phyloP scores from a whole-genome alignment of 2,888 invertebrate species.

The Apocheima hispidaria region DNA sequence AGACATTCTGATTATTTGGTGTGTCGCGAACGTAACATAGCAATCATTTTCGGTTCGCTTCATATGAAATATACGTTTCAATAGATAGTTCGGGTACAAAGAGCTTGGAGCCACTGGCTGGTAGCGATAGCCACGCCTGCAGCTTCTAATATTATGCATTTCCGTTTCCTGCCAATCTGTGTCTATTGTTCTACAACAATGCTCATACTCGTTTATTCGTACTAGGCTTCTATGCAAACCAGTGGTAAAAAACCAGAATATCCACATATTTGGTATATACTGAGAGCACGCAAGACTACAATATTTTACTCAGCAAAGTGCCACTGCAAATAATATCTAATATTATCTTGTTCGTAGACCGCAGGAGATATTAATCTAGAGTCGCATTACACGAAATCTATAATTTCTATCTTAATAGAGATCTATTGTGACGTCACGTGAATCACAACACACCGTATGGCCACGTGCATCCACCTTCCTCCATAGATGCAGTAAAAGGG shows the following conservation, averaged over 20 bases:
- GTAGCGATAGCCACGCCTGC: slow-evolving; percentile 31
- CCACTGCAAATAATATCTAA: no score
- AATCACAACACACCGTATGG: slow-evolving; percentile 24
- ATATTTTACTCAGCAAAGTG: no score
- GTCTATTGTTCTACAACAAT: slow-evolving; percentile 22
- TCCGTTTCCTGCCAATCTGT: slow-evolving; percentile 36
- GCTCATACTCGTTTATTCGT: neutral
- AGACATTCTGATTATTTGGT: slow-evolving; percentile 39
- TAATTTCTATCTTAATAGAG: no score
- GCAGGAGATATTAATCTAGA: neutral
- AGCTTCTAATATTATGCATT: slow-evolving; percentile 34
- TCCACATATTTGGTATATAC: no score
- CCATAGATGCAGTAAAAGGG: slow-evolving; percentile 73
- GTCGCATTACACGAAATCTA: neutral
- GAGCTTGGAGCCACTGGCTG: slow-evolving; percentile 15
- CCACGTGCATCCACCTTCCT: slow-evolving; percentile 60
- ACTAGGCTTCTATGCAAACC: no score
- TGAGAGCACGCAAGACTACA: neutral
- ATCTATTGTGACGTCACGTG: slow-evolving; percentile 28
- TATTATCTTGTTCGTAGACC: no score
- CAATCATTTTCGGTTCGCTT: slow-evolving; percentile 22
- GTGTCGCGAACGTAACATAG: slow-evolving; percentile 35
- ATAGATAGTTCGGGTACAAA: slow-evolving; percentile 36
- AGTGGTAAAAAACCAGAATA: no score
- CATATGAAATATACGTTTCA: slow-evolving; percentile 23